Evolutionary conservation across 2,113 vertebrate species (phyloP).

Genomic region (Oncorhynchus clarkii): DNA sequence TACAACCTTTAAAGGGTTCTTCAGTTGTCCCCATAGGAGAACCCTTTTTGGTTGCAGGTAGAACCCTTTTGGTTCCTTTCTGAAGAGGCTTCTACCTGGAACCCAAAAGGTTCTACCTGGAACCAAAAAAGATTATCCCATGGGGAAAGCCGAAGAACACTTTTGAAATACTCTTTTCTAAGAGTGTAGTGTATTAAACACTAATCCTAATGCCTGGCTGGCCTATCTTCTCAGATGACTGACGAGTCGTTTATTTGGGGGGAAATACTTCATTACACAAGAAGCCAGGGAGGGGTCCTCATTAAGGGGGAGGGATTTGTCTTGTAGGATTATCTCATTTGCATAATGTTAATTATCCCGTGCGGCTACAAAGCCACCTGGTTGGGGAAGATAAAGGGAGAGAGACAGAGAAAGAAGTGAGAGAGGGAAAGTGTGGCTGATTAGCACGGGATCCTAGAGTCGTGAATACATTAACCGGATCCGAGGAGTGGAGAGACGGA

Average conservation of each 20-base stretch:
- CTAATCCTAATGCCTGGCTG: constrained; percentile 34
- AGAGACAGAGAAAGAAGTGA: too few relatives aligned
- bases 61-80: too few relatives aligned
- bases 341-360: constrained; percentile 73
- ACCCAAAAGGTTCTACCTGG: too few relatives aligned
- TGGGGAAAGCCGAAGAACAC: too few relatives aligned
- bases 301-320: constrained; percentile 59
- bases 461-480: constrained; percentile 47
- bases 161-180: too few relatives aligned
- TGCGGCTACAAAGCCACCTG: constrained; percentile 64
- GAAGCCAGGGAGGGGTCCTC: constrained; percentile 39
- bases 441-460: background rate
- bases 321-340: constrained; percentile 65
- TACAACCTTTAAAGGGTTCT: too few relatives aligned
- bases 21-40: too few relatives aligned
- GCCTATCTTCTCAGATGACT: constrained; percentile 1
- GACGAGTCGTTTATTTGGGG: constrained; percentile 30
- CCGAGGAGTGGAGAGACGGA: constrained; percentile 15
- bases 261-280: constrained; percentile 46
- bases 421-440: background rate
- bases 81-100: too few relatives aligned
- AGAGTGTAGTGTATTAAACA: constrained; percentile 18
- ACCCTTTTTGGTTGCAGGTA: too few relatives aligned
- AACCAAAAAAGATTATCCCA: too few relatives aligned
- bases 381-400: constrained; percentile 62